Percentiles rank a stretch among this genome's conserved stretches.
These are phyloP conservation scores for Strigamia crassipes DNA, from an alignment of 2,888 invertebrate species.

Conservation along the genomic window DNA sequence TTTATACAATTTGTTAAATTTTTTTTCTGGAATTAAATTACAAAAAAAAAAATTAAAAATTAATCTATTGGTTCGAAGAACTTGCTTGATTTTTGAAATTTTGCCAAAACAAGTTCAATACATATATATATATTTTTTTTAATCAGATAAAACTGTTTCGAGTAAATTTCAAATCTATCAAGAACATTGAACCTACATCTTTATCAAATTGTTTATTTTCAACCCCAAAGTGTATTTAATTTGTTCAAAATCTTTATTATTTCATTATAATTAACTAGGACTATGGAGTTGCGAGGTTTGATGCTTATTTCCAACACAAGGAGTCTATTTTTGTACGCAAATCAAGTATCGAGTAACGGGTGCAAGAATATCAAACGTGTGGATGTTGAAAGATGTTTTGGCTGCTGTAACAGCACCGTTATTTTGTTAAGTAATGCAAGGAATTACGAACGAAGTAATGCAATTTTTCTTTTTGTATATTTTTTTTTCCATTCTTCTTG, in stretches of 20 bases:
- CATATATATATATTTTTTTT: not conserved
- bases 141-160: not conserved
- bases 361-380: not conserved
- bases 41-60: too few relatives aligned
- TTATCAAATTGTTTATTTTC: not conserved
- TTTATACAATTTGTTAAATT: too few relatives aligned
- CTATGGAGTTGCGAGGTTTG: constrained; percentile 68
- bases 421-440: not conserved
- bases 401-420: not conserved
- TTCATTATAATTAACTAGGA: constrained; percentile 63
- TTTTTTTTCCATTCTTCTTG: not conserved
- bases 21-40: too few relatives aligned
- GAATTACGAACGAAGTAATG: constrained; percentile 24
- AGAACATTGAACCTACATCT: not conserved
- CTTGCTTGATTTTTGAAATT: not conserved
- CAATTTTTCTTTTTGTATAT: constrained; percentile 16
- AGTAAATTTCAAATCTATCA: not conserved
- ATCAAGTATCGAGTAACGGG: not conserved
- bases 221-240: not conserved
- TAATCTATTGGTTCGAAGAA: not conserved
- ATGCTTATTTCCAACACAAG: constrained; percentile 65
- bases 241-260: constrained; percentile 1
- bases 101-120: not conserved
- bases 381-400: not conserved
- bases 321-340: constrained; percentile 45